Conservation (phyloP, 2,797 vertebrate genomes). For the Phrynocephalus forsythii region DNA sequence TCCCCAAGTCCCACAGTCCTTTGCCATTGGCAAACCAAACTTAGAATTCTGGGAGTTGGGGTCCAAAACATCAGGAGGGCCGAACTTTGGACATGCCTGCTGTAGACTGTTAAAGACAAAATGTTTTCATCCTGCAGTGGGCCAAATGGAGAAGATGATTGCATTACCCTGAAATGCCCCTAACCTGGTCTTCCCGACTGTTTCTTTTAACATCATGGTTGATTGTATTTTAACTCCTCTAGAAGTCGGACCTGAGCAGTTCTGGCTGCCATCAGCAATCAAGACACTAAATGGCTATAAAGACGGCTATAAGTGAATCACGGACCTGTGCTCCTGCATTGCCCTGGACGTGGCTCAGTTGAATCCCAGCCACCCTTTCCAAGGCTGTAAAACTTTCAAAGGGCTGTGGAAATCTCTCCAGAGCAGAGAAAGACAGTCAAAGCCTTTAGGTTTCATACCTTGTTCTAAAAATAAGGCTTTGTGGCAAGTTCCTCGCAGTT, state of each 20-base stretch:
- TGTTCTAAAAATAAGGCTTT: constrained; percentile 12
- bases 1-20: too few relatives aligned
- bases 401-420: constrained; percentile 42
- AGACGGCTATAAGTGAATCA: constrained; percentile 44
- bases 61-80: too few relatives aligned
- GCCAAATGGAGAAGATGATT: constrained; percentile 8
- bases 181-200: constrained; percentile 26
- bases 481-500: background rate
- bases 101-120: too few relatives aligned
- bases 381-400: constrained; percentile 37
- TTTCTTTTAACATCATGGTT: constrained; percentile 29
- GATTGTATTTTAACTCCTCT: constrained; percentile 35
- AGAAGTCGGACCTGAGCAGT: background rate
- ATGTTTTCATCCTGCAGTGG: background rate
- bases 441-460: constrained; percentile 6
- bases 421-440: background rate
- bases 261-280: constrained; percentile 36
- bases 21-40: too few relatives aligned
- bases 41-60: too few relatives aligned
- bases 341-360: constrained; percentile 18
- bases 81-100: too few relatives aligned
- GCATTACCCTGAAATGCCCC: background rate
- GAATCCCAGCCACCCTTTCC: constrained; percentile 41
- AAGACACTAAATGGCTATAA: constrained; percentile 1
- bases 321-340: constrained; percentile 17